Conservation (phyloP, 2,888 invertebrate species). For the Magallana nippona region DNA sequence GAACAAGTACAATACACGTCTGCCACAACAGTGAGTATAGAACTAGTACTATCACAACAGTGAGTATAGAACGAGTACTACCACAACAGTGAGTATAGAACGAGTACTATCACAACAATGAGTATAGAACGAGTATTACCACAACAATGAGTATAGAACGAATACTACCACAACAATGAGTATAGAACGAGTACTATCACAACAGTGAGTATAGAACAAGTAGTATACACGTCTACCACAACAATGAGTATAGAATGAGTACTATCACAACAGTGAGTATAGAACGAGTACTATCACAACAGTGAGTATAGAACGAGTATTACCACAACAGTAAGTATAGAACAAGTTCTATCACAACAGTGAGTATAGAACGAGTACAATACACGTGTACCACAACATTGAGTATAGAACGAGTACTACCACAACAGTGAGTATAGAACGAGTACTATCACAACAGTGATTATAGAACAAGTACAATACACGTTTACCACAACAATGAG, state of each 20-base stretch:
- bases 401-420: conserved; percentile 60
- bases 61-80: conserved; percentile 56
- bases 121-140: conserved; percentile 56
- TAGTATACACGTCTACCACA: conserved; percentile 72
- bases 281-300: conserved; percentile 56
- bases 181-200: conserved; percentile 49
- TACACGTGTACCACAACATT: conserved; percentile 77
- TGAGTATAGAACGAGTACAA: conserved; percentile 65
- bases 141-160: conserved; percentile 69
- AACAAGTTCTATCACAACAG: conserved; percentile 65
- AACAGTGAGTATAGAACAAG: conserved; percentile 68
- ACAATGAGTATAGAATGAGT: conserved; percentile 65
- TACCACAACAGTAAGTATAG: conserved; percentile 73
- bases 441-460: no score
- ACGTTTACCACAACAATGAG: conserved; percentile 76
- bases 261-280: conserved; percentile 74
- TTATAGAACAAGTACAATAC: no score
- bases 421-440: conserved; percentile 70
- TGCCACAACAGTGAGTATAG: conserved; percentile 73
- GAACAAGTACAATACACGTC: conserved; percentile 70
- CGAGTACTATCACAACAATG: conserved; percentile 70
- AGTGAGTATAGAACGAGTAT: conserved; percentile 65
- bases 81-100: conserved; percentile 71
- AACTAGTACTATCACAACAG: no score
- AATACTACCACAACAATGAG: conserved; percentile 74